Evolutionary conservation across 2,888 invertebrate species (phyloP).

Genomic region (Sthenelais limicola): DNA sequence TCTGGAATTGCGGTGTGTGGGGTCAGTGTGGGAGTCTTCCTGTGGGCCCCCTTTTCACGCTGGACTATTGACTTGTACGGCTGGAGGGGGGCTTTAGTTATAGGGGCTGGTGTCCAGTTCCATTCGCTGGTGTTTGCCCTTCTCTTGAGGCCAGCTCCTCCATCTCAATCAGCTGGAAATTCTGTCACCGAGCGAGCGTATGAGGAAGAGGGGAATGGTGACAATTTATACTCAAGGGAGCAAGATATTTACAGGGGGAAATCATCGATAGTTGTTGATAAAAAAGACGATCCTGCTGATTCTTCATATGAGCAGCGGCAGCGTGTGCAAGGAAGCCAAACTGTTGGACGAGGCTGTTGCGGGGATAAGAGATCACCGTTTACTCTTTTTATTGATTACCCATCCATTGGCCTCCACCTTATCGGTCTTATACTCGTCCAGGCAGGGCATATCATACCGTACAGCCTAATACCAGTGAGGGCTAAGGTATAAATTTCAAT

Average conservation of each 20-base stretch:
- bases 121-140: constrained; percentile 21
- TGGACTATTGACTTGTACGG: constrained; percentile 22
- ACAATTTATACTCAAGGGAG: too few species aligned
- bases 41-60: constrained; percentile 15
- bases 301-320: too few species aligned
- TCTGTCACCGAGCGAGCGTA: too few species aligned
- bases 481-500: constrained; percentile 25
- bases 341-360: too few species aligned
- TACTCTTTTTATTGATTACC: not conserved
- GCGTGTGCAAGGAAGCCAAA: too few species aligned
- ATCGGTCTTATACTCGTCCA: constrained; percentile 10
- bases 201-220: too few species aligned
- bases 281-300: too few species aligned
- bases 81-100: constrained; percentile 13
- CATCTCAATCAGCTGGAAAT: too few species aligned
- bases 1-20: not conserved
- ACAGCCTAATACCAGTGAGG: constrained; percentile 11
- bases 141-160: not conserved
- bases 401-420: constrained; percentile 3
- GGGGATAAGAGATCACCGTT: constrained; percentile 13
- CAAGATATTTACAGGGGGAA: too few species aligned
- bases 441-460: constrained; percentile 22
- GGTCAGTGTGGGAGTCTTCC: constrained; percentile 9
- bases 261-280: too few species aligned
- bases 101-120: constrained; percentile 3